Percentiles rank a stretch among this genome's conserved stretches.
Evolutionary conservation across 30 jellyfish, hydroid and myxozoan species (phyloP).

Genomic region (Hydra vulgaris): DNA sequence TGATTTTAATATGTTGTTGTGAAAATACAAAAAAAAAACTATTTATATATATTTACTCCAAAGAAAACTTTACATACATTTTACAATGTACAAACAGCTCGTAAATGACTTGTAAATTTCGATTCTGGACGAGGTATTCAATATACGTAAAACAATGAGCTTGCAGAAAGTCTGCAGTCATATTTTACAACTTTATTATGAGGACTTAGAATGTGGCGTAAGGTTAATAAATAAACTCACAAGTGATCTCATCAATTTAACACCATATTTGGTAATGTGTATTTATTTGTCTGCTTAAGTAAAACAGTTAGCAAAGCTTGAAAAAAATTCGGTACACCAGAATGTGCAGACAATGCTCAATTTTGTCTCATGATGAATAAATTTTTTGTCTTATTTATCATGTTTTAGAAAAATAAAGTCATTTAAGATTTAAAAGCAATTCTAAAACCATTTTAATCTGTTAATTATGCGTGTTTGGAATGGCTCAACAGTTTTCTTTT

Average conservation of each 20-base stretch:
- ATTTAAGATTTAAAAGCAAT: slow-evolving; percentile 18
- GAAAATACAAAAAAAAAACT: too few relatives aligned
- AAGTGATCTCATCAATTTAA: slow-evolving; percentile 39
- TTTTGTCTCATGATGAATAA: slow-evolving; percentile 36
- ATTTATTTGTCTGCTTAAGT: slow-evolving; percentile 32
- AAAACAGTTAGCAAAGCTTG: not conserved
- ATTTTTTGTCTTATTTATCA: slow-evolving; percentile 18
- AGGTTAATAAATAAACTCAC: too few relatives aligned
- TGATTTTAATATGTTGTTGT: too few relatives aligned
- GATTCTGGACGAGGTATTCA: slow-evolving; percentile 1
- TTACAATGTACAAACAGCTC: slow-evolving; percentile 13
- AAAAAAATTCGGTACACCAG: too few relatives aligned
- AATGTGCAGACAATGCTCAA: too few relatives aligned
- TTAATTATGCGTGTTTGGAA: slow-evolving; percentile 2
- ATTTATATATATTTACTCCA: too few relatives aligned
- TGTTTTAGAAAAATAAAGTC: slow-evolving; percentile 11
- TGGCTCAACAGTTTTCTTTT: not conserved
- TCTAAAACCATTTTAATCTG: slow-evolving; percentile 16
- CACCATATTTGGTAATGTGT: slow-evolving; percentile 40
- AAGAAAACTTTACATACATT: slow-evolving; percentile 21
- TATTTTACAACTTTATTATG: too few relatives aligned
- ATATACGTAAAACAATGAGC: too few relatives aligned
- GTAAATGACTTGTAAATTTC: not conserved
- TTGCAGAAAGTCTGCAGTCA: too few relatives aligned
- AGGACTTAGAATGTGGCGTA: too few relatives aligned